These are phyloP conservation scores for Eunapius fragilis DNA, from an alignment of 37 sponge, comb jelly and placozoan genomes.

Conservation along the genomic window DNA sequence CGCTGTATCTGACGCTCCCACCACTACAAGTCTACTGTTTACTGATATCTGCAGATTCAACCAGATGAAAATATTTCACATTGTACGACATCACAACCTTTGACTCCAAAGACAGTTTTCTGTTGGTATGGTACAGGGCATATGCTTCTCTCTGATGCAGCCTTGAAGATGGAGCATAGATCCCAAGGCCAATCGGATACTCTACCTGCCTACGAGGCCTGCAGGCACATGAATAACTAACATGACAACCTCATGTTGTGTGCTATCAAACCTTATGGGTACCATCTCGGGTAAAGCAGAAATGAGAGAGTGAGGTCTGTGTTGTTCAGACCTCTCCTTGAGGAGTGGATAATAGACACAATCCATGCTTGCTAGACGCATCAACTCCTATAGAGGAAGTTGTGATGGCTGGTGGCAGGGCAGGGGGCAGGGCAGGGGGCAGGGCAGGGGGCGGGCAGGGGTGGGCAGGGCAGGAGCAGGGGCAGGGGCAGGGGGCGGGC, in stretches of 20 bases:
- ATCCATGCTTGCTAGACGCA: conserved; percentile 71
- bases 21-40: conserved; percentile 90
- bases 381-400: conserved; percentile 54
- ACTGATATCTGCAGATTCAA: conserved; percentile 60
- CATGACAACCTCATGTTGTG: not conserved
- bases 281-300: conserved; percentile 71
- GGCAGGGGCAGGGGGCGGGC: too few species aligned
- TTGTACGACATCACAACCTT: conserved; percentile 49
- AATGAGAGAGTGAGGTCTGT: conserved; percentile 53
- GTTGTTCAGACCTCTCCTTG: not conserved
- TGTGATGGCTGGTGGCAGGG: too few species aligned
- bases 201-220: conserved; percentile 87
- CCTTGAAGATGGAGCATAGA: conserved; percentile 70
- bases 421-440: too few species aligned
- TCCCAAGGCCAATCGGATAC: conserved; percentile 72
- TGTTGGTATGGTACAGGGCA: conserved; percentile 95
- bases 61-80: not conserved
- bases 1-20: conserved; percentile 91
- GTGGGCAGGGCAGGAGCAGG: too few species aligned
- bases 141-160: conserved; percentile 50
- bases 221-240: not conserved
- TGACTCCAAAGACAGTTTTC: conserved; percentile 93
- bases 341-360: conserved; percentile 85
- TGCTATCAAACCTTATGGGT: conserved; percentile 40
- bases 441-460: too few species aligned